A percentile compares a stretch with the other conserved stretches of the same genome.
These are phyloP conservation scores for Subacronicta megacephala DNA, from an alignment of 2,888 invertebrate species.

Conservation along the genomic window DNA sequence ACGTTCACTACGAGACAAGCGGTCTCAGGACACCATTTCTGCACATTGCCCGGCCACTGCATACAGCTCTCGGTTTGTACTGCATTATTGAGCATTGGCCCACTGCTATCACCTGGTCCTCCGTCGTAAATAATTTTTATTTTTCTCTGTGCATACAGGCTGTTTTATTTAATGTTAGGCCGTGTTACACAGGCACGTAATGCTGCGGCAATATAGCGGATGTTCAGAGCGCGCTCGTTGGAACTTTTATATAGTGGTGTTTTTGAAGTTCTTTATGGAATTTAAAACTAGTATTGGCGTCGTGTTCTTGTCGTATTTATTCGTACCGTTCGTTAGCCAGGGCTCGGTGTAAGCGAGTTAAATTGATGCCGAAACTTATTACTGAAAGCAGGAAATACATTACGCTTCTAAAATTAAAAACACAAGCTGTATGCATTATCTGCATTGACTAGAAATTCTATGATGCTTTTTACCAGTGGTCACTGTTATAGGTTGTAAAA, in stretches of 20 bases:
- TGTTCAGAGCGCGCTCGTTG: constrained; percentile 11
- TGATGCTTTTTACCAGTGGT: too few relatives aligned
- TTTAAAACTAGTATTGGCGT: constrained; percentile 19
- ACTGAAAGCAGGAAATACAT: background rate
- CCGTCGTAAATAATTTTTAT: constrained; percentile 53
- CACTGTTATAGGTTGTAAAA: too few relatives aligned
- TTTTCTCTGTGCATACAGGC: constrained; percentile 33
- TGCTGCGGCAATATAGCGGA: constrained; percentile 17
- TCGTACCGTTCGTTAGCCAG: constrained; percentile 14
- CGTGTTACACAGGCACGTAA: constrained; percentile 49
- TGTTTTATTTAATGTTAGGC: constrained; percentile 44
- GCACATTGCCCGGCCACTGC: constrained; percentile 19
- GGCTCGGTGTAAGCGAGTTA: constrained; percentile 14
- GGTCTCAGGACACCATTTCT: constrained; percentile 14
- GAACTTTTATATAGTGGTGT: constrained; percentile 13
- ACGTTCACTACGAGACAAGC: constrained; percentile 9
- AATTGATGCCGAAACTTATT: constrained; percentile 4
- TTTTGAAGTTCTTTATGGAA: constrained; percentile 28
- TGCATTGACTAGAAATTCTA: too few relatives aligned
- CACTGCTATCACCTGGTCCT: constrained; percentile 39
- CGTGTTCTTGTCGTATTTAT: constrained; percentile 8
- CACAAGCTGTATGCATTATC: constrained; percentile 33
- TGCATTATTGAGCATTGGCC: constrained; percentile 54
- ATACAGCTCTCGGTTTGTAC: constrained; percentile 15
- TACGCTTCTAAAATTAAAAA: too few relatives aligned